phyloP scores from a whole-genome alignment of 2,888 invertebrate species.

The Palloptera scutellata region DNA sequence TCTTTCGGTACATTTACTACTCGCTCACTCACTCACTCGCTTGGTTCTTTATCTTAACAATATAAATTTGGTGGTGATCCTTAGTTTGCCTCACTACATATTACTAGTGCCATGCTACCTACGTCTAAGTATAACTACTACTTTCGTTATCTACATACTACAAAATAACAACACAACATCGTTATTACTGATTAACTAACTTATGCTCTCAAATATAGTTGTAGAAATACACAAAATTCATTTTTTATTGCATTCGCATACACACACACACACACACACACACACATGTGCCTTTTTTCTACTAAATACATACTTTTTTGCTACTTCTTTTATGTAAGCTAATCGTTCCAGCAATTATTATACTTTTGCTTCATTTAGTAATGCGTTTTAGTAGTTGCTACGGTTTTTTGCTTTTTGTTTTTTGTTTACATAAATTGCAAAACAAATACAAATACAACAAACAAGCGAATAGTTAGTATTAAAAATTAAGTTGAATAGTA shows the following conservation, averaged over 20 bases:
- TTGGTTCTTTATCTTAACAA: too few relatives aligned
- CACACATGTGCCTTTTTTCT: neutral
- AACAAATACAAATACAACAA: neutral
- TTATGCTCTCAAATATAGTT: conserved; percentile 4
- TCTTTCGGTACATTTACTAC: neutral
- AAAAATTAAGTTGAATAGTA: conserved; percentile 29
- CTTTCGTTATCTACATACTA: conserved; percentile 22
- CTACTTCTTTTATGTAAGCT: conserved; percentile 8
- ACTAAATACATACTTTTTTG: conserved; percentile 8
- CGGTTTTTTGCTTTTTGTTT: neutral
- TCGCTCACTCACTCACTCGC: too few relatives aligned
- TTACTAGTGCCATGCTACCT: neutral
- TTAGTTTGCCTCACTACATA: neutral
- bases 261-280: neutral
- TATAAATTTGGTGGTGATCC: too few relatives aligned
- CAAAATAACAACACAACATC: conserved; percentile 34
- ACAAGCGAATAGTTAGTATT: conserved; percentile 1
- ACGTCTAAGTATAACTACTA: too few relatives aligned
- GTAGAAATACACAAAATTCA: conserved; percentile 36
- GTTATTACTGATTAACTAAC: conserved; percentile 32
- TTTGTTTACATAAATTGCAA: conserved; percentile 25
- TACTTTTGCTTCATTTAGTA: conserved; percentile 3
- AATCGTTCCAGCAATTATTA: conserved; percentile 30
- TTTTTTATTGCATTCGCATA: conserved; percentile 33
- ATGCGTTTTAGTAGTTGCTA: neutral